A percentile compares a stretch with the other conserved stretches of the same genome.
These are phyloP conservation scores for Megamerina dolium DNA, from an alignment of 2,888 invertebrate genomes.

Conservation along the genomic window DNA sequence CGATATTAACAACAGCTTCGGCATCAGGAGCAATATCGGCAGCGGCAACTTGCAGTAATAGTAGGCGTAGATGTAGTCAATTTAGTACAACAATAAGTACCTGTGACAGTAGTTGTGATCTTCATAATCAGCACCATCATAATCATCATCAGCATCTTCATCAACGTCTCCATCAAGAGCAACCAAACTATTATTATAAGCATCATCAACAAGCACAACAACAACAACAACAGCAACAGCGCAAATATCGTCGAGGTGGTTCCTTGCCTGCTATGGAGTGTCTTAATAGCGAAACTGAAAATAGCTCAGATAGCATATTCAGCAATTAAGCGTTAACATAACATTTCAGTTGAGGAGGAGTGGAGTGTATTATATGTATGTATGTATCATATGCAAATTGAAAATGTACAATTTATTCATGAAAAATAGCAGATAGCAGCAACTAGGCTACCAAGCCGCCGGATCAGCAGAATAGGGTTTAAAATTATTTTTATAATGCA, in stretches of 20 bases:
- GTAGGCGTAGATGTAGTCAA: constrained; percentile 18
- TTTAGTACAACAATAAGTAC: constrained; percentile 18
- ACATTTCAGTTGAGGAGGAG: too few species aligned
- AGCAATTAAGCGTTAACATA: too few species aligned
- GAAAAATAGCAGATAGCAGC: too few species aligned
- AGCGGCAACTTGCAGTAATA: background rate
- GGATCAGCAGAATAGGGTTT: too few species aligned
- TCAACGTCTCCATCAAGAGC: constrained; percentile 9
- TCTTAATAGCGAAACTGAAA: constrained; percentile 45
- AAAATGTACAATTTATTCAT: too few species aligned
- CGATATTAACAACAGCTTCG: constrained; percentile 3
- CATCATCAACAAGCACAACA: constrained; percentile 3
- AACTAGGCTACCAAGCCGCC: too few species aligned
- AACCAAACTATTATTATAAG: constrained; percentile 7
- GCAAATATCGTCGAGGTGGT: constrained; percentile 30
- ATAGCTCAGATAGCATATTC: constrained; percentile 45
- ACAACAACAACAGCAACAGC: constrained; percentile 8
- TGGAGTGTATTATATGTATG: too few species aligned
- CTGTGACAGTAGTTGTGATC: constrained; percentile 16
- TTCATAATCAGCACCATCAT: constrained; percentile 6
- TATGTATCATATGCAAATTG: too few species aligned
- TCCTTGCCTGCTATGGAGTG: constrained; percentile 45
- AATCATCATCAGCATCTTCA: constrained; percentile 1
- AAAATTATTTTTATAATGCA: too few species aligned
- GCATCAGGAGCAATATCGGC: background rate